Conservation (phyloP, 2,888 invertebrate genomes). For the Oscheius sp. region DNA sequence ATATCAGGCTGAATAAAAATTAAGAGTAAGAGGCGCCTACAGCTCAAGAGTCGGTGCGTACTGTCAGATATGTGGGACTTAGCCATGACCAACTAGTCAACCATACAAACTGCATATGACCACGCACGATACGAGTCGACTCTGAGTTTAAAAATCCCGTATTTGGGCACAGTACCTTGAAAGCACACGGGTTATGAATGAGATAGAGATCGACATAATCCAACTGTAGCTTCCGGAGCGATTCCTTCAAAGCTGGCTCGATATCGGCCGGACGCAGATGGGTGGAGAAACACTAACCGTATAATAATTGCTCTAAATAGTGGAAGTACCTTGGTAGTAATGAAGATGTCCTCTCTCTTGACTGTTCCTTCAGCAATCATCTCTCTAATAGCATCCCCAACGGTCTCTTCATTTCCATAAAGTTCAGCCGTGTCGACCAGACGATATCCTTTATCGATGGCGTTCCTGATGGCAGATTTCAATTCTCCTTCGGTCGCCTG, state of each 20-base stretch:
- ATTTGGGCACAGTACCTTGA: slow-evolving; percentile 31
- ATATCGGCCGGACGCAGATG: slow-evolving; percentile 41
- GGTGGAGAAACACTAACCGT: slow-evolving; percentile 36
- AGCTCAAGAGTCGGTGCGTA: too few relatives aligned
- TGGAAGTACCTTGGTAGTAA: slow-evolving; percentile 81
- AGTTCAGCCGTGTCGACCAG: slow-evolving; percentile 69
- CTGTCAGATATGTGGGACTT: too few relatives aligned
- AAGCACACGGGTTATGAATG: slow-evolving; percentile 82
- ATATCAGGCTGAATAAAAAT: slow-evolving; percentile 35
- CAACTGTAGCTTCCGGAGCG: slow-evolving; percentile 80
- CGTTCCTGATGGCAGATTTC: slow-evolving; percentile 82
- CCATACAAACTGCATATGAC: too few relatives aligned
- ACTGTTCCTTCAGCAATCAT: slow-evolving; percentile 78
- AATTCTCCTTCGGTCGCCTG: slow-evolving; percentile 83
- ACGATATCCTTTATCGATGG: slow-evolving; percentile 78
- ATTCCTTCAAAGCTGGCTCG: slow-evolving; percentile 43
- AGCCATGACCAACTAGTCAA: too few relatives aligned
- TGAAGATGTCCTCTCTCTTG: slow-evolving; percentile 80
- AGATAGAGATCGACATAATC: slow-evolving; percentile 87
- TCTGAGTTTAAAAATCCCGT: too few relatives aligned
- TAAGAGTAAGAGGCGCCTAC: too few relatives aligned
- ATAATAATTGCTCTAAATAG: neutral
- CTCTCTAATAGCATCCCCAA: slow-evolving; percentile 48
- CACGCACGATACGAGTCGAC: too few relatives aligned
- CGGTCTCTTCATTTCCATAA: slow-evolving; percentile 59